Base-by-base conservation (phyloP, 2,113 vertebrate genomes). In the Ondatra zibethicus region DNA sequence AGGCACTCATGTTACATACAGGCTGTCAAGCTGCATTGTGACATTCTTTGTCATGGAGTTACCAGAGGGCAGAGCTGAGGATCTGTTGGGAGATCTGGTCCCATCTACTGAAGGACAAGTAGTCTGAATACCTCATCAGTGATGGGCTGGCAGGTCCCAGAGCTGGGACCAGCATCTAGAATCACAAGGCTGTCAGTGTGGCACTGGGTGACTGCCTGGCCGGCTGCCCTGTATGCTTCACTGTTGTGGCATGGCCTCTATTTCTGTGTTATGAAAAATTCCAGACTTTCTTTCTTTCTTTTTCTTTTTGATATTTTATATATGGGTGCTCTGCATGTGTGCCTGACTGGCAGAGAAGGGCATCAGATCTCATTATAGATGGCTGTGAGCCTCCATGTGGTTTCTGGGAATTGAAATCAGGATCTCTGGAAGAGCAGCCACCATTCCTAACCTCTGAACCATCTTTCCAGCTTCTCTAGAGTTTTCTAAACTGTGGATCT, bases 161-260 rank as follows among this genome's bases (percentile, higher is more conserved):
- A 45, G 52, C 88, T 13, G 7, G 76, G 68, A 5, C 16, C 39
- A 12, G n/a, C 10, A 73, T 21, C 65, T 2, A 14, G 7, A 39
- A 29, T 25, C 65, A 50, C 12, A 0, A 29, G 1, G 50, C 36
- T 87, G 65, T 7, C 42, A 7, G 8, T 14, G 3, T 4, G 50
- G 1, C 0, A 2, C 55, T 0, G 0, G 7, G 6, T 4, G 52
- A 2, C 75, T 27, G 9, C 2, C 29, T 16, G 0, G 0, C 50
- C 14, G 7, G 63, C 5, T 4, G 7, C 0, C 6, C 0, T 39
- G 42, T 45, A 1, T 23, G 36, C 42, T 6, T 23, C 9, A 33
- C 8, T 12, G 33, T n/a, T 2, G 21, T 16, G 55, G 55, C 1
- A 58, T 58, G 47, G 14, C 33, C 6, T 36, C 17, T 21, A 5